Evolutionary conservation across 2,888 invertebrate species (phyloP), one percentile per base, ranked within the genome.

Genomic region (Callinectes sapidus): DNA sequence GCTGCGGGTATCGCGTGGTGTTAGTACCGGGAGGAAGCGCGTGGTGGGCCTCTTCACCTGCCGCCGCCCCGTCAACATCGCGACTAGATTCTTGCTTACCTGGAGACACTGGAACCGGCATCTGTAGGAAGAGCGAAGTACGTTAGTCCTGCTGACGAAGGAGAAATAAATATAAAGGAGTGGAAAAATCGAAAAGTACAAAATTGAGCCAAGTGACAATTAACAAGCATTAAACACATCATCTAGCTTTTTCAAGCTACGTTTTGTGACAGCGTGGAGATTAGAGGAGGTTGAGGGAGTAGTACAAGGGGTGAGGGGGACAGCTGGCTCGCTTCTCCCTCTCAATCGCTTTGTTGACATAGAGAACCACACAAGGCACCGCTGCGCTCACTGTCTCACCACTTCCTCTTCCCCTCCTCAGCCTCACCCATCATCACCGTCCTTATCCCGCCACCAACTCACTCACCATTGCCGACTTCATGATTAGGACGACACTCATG

Each of bases 71-170:
- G 48, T 61, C 89, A 32, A 14, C 85, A 48, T 28, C 61, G 35
- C 90, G 90, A 92, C 90, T 89, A 81, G 89, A 86, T 42, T 86
- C 87, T 2, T 86, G 61, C 42, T 91, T 89, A 39, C 87, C 55
- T 81, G 93, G 93, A 28, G 91, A 89, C 39, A 93, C 92, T 89
- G 94, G 91, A 54, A 94, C 94, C 16, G 94, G 94, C 94, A 94
- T 94, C 90, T 93, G 81, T 35, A 35, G 35, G 13, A 35, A 81
- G 35, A 81, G 28, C 8, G 71, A 71, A 71, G 1, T 71, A 28
- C 28, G 8, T 81, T 10, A 35, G 2, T 35, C 3, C 2, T 35
- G 13, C 3, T 81, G 18, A 18, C 35, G n/a, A n/a, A n/a, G n/a
- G n/a, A n/a, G n/a, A n/a, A n/a, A n/a, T 39, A 39, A 39, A 16